Base-by-base conservation (phyloP, 2,888 invertebrate genomes). In the Seira musarum region DNA sequence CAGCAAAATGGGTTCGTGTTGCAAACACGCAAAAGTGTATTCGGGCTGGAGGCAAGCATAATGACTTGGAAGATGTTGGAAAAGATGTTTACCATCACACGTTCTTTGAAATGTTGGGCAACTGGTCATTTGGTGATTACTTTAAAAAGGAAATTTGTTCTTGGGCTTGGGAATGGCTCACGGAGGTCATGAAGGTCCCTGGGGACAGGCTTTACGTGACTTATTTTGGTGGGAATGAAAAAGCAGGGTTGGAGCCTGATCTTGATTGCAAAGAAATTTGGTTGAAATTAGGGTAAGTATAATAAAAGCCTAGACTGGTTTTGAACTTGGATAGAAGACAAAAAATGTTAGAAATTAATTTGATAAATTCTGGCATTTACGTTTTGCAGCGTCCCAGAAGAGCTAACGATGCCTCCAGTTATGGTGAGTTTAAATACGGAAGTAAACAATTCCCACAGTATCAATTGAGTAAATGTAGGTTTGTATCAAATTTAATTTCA, bases 71-170 rank as follows among this genome's bases (percentile, higher is more conserved):
- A 90, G 99, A 99, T 91, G 99, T 82, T 6, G 82, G 82, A 35
- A 78, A 83, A 71, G 99, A 99, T 91, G 97, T 98, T 1, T 99
- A 99, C 88, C 99, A 99, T 91, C 99, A 99, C 88, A 99, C 99
- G 1, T 99, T 99, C 90, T 99, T 99, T 90, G 99, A 99, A 91
- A 99, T 99, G 99, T 92, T 99, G 91, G 99, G 99, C 6, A 99
- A 99, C 89, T 99, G 99, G 99, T 99, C 99, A 0, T 99, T 99
- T 90, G 99, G 99, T n/a, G 98, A 99, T 90, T 99, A 99, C 89
- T 99, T 99, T 89, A 99, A 99, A 92, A 95, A 94, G 90, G 99
- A 99, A 90, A 94, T 97, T 83, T 98, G 98, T 90, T 87, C 93
- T 0, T 99, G 99, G 99, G 97, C 99, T 53, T 99, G 98, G 98